A percentile compares a stretch with the other conserved stretches of the same genome.
phyloP scores from a whole-genome alignment of 1,140 invertebrate genomes.

The Pectinophora gossypiella region DNA sequence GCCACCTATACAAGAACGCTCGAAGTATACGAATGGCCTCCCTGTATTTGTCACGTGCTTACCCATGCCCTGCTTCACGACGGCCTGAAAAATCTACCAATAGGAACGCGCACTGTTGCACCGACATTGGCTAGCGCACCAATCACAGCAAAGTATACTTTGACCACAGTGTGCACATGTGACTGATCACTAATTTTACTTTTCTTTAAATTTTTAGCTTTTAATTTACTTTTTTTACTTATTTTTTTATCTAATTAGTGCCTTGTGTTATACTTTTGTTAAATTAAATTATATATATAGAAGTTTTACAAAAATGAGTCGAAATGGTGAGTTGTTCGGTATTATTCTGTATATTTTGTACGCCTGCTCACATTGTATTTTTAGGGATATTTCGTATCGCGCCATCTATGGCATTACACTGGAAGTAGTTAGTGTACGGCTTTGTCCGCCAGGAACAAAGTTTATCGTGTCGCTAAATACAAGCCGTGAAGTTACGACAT shows the following conservation, averaged over 20 bases:
- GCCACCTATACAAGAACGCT: constrained; percentile 34
- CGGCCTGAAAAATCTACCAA: constrained; percentile 25
- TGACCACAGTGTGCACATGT: constrained; percentile 52
- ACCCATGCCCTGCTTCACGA: constrained; percentile 35
- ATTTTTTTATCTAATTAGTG: constrained; percentile 11
- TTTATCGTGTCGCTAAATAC: too few species aligned
- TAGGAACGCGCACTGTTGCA: constrained; percentile 28
- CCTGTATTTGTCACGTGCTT: constrained; percentile 46
- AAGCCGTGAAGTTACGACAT: too few species aligned
- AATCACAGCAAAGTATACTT: constrained; percentile 39
- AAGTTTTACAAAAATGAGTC: constrained; percentile 33
- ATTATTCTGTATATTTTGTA: too few species aligned
- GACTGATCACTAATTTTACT: constrained; percentile 37
- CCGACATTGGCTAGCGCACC: constrained; percentile 26
- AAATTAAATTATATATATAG: not conserved
- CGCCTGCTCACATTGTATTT: too few species aligned
- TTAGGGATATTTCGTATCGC: too few species aligned
- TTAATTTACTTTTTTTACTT: not conserved
- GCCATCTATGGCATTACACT: too few species aligned
- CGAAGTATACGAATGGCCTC: constrained; percentile 24
- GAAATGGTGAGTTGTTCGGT: constrained; percentile 42
- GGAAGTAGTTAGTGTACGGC: too few species aligned
- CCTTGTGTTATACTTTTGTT: constrained; percentile 4
- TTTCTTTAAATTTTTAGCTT: too few species aligned
- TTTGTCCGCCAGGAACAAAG: too few species aligned